These are phyloP conservation scores for Bombylius discolor DNA, from an alignment of 2,888 invertebrate species.

Conservation along the genomic window DNA sequence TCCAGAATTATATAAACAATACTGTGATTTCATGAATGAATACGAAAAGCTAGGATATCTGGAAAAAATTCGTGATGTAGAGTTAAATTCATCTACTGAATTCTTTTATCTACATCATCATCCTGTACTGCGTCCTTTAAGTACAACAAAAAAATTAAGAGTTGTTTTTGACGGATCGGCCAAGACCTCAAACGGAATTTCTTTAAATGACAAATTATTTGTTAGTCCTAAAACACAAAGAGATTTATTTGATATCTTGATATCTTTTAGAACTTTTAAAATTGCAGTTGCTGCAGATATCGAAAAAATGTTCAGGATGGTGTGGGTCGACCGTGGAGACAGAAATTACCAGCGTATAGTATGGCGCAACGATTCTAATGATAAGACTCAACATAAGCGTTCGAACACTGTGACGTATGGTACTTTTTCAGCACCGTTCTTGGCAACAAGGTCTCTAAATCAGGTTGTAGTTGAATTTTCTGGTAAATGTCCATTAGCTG, in stretches of 20 bases:
- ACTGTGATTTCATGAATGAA: no score
- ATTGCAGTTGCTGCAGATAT: conserved; percentile 18
- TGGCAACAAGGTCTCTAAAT: conserved; percentile 1
- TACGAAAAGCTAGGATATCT: no score
- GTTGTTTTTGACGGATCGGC: conserved; percentile 3
- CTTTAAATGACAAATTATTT: conserved; percentile 2
- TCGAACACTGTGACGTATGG: conserved; percentile 8
- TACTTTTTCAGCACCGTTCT: conserved; percentile 5
- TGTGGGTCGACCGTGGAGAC: conserved; percentile 20
- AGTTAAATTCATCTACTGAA: no score
- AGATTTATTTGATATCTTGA: neutral
- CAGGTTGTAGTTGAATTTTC: no score
- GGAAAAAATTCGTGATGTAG: no score
- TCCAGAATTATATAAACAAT: no score
- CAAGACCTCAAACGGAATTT: neutral
- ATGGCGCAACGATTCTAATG: neutral
- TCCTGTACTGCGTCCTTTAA: no score
- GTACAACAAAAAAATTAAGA: no score
- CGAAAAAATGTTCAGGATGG: conserved; percentile 19
- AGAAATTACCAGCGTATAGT: conserved; percentile 5
- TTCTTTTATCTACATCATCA: no score
- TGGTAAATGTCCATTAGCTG: no score
- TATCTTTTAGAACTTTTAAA: neutral
- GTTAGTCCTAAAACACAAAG: conserved; percentile 1
- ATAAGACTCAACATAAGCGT: neutral